Evolutionary conservation across 2,797 vertebrate species (phyloP), one percentile per base, ranked within the genome.

Genomic region (Ibycter americanus): DNA sequence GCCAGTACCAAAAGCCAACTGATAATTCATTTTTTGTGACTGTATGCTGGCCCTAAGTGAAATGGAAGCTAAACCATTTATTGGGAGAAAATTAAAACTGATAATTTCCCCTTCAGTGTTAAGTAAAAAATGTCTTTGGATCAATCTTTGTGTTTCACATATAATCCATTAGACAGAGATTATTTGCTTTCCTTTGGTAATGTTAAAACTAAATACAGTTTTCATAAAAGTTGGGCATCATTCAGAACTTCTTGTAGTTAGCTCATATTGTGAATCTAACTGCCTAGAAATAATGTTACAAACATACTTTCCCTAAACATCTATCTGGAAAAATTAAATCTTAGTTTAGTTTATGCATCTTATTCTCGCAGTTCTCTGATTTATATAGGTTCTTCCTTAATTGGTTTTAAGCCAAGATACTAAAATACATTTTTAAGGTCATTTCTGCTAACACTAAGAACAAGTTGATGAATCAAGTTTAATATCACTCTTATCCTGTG

Each of bases 351-450:
- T 51, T 54, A 32, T 52, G 23, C 13, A 29, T 58, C n/a, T 87
- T 51, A 42, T 44, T 80, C 77, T 83, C 82, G 47, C 34, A 23
- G 40, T 70, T 16, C 23, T 78, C 13, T 9, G 32, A n/a, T 55
- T 71, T 83, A 65, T 47, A 12, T 61, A 51, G 23, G n/a, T 85
- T 80, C 4, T 65, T 84, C 59, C 42, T 83, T 71, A 94, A 95
- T 44, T 91, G 56, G 23, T 82, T 94, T 86, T 68, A 93, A 91
- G 63, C 58, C 72, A 58, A 87, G 32, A 65, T 72, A 73, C 27
- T 52, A 77, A 95, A 97, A 93, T 78, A 94, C 6, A 68, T 87
- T 93, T 87, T 93, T 95, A 97, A 96, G 42, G 94, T 97, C 52
- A 89, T 92, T 94, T 94, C 67, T 77, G 29, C 81, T 65, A 65